These are phyloP conservation scores for Galaxea fascicularis DNA, from an alignment of 92 coral and sea anemone genomes.

Conservation along the genomic window DNA sequence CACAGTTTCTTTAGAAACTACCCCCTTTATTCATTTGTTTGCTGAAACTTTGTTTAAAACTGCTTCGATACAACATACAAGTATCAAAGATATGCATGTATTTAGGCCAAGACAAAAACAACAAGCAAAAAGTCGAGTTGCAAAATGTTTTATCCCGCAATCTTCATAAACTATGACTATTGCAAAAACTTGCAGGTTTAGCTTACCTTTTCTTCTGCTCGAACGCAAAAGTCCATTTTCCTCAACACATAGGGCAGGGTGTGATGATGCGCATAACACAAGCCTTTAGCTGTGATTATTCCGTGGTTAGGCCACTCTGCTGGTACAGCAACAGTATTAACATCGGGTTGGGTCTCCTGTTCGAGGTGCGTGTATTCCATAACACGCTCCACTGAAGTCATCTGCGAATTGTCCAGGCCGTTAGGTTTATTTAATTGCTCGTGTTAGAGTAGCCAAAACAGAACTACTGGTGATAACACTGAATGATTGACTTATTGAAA, in stretches of 20 bases:
- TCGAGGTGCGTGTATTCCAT: constrained; percentile 85
- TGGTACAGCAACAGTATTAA: constrained; percentile 66
- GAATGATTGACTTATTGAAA: too few species aligned
- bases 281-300: constrained; percentile 81
- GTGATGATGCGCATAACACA: constrained; percentile 85
- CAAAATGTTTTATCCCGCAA: neutral
- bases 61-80: too few species aligned
- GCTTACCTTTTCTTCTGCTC: constrained; percentile 89
- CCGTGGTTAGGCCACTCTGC: constrained; percentile 89
- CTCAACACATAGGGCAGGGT: constrained; percentile 83
- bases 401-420: constrained; percentile 47
- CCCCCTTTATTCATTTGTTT: too few species aligned
- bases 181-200: neutral
- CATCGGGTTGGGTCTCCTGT: constrained; percentile 75
- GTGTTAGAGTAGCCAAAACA: neutral
- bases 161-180: neutral
- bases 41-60: too few species aligned
- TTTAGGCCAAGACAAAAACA: too few species aligned
- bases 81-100: too few species aligned
- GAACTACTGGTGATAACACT: neutral
- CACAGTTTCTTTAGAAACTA: too few species aligned
- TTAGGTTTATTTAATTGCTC: neutral
- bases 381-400: constrained; percentile 98
- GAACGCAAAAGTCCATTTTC: constrained; percentile 75
- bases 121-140: neutral